Conservation (phyloP, 2,113 vertebrate species). For the Bostrychus sinensis region DNA sequence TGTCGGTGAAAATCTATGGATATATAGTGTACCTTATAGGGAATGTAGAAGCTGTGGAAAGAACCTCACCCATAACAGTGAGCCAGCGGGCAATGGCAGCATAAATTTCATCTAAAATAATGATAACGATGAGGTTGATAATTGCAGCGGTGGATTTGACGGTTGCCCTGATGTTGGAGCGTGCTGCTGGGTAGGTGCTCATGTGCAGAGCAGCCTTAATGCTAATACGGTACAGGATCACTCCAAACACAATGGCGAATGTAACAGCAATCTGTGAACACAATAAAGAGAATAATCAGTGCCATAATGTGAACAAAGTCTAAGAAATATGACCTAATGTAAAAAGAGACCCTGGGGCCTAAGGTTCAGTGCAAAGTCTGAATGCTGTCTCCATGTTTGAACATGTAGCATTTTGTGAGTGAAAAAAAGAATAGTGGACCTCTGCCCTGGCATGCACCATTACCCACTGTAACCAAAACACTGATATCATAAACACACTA, state of each 20-base stretch:
- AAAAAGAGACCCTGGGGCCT: too few species aligned
- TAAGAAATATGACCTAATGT: too few species aligned
- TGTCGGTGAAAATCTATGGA: too few species aligned
- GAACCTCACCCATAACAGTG: slow-evolving; percentile 85
- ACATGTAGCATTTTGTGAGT: not conserved
- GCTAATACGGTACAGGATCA: slow-evolving; percentile 96
- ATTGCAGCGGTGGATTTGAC: slow-evolving; percentile 94
- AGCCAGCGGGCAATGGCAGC: slow-evolving; percentile 90
- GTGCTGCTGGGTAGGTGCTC: slow-evolving; percentile 82
- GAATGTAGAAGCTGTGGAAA: not conserved
- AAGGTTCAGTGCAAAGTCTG: too few species aligned
- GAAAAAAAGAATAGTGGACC: not conserved
- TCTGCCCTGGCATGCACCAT: not conserved
- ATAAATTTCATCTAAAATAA: slow-evolving; percentile 95
- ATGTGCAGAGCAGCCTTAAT: slow-evolving; percentile 90
- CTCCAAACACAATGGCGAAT: slow-evolving; percentile 90
- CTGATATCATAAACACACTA: too few species aligned
- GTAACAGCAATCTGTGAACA: slow-evolving; percentile 84
- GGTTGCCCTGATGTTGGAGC: slow-evolving; percentile 88
- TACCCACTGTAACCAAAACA: not conserved
- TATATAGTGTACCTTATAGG: too few species aligned
- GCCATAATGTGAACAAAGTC: not conserved
- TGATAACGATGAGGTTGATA: slow-evolving; percentile 96
- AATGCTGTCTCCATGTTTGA: not conserved
- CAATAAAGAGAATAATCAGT: not conserved